These are phyloP conservation scores for Pollenia angustigena DNA, from an alignment of 2,888 invertebrate species.

Conservation along the genomic window DNA sequence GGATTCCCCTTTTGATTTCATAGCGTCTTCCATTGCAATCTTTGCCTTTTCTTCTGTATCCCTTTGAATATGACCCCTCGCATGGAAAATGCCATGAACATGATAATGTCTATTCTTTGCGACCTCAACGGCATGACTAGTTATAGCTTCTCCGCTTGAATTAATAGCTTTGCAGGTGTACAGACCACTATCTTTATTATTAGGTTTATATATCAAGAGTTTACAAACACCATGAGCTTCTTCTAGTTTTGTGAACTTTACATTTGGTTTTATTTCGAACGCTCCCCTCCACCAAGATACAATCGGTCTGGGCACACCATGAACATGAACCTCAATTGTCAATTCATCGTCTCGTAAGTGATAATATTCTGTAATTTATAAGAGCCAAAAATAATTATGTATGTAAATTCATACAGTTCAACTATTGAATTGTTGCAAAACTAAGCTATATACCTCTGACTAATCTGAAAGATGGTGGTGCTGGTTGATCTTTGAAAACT, in stretches of 20 bases:
- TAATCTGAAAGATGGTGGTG: slow-evolving; percentile 90
- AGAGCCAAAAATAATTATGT: background rate
- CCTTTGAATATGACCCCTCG: slow-evolving; percentile 80
- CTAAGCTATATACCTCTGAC: slow-evolving; percentile 85
- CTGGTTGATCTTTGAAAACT: slow-evolving; percentile 88
- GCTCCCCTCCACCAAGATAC: slow-evolving; percentile 83
- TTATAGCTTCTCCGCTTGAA: slow-evolving; percentile 86
- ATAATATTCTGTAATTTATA: slow-evolving; percentile 81
- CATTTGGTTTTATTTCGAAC: slow-evolving; percentile 81
- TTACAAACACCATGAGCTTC: slow-evolving; percentile 85
- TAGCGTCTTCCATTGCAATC: slow-evolving; percentile 82
- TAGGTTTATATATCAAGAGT: slow-evolving; percentile 86
- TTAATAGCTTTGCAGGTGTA: slow-evolving; percentile 90
- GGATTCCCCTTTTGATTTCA: slow-evolving; percentile 83
- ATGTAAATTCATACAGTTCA: background rate
- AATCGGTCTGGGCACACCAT: slow-evolving; percentile 83
- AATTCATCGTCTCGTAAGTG: slow-evolving; percentile 86
- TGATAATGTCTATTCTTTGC: slow-evolving; percentile 85
- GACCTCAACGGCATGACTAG: slow-evolving; percentile 85
- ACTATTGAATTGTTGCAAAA: background rate
- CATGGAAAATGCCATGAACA: slow-evolving; percentile 83
- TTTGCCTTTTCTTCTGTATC: slow-evolving; percentile 81
- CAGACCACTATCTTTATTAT: slow-evolving; percentile 87
- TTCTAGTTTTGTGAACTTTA: slow-evolving; percentile 82
- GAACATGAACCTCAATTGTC: slow-evolving; percentile 85